Conservation (phyloP, 1,140 invertebrate species). For the Monochamus saltuarius region DNA sequence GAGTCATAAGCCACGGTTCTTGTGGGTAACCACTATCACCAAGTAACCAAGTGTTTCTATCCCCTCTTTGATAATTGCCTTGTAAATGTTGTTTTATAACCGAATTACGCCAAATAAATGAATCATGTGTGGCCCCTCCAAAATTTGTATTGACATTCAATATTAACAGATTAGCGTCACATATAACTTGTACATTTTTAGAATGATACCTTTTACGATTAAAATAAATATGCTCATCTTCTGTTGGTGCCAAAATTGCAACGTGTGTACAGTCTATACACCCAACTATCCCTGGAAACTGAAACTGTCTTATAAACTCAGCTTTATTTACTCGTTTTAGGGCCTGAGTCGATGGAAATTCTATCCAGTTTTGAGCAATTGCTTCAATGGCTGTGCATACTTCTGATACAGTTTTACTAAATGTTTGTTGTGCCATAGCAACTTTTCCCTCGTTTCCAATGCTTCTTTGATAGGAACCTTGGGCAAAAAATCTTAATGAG, state of each 20-base stretch:
- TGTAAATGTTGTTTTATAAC: conserved; percentile 14
- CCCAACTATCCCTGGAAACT: conserved; percentile 40
- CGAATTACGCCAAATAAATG: conserved; percentile 29
- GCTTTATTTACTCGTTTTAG: too few relatives aligned
- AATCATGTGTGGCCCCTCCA: conserved; percentile 43
- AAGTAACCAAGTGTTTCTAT: conserved; percentile 16
- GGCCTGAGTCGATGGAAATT: too few relatives aligned
- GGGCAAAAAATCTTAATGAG: too few relatives aligned
- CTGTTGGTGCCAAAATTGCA: conserved; percentile 29
- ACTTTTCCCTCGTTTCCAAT: too few relatives aligned
- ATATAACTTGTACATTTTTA: conserved; percentile 15
- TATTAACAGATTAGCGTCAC: conserved; percentile 30
- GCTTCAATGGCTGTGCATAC: too few relatives aligned
- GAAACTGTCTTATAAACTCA: too few relatives aligned
- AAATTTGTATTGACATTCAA: conserved; percentile 35
- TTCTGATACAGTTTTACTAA: too few relatives aligned
- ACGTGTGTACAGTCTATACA: conserved; percentile 45
- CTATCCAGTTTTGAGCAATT: too few relatives aligned
- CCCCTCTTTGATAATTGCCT: conserved; percentile 6
- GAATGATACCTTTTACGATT: conserved; percentile 45
- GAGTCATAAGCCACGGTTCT: conserved; percentile 32
- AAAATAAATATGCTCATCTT: conserved; percentile 27
- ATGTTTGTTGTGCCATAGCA: too few relatives aligned
- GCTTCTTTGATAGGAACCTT: too few relatives aligned
- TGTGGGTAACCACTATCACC: conserved; percentile 33